These are phyloP conservation scores for Sylvia borin DNA, from an alignment of 2,797 vertebrate species.

Conservation along the genomic window DNA sequence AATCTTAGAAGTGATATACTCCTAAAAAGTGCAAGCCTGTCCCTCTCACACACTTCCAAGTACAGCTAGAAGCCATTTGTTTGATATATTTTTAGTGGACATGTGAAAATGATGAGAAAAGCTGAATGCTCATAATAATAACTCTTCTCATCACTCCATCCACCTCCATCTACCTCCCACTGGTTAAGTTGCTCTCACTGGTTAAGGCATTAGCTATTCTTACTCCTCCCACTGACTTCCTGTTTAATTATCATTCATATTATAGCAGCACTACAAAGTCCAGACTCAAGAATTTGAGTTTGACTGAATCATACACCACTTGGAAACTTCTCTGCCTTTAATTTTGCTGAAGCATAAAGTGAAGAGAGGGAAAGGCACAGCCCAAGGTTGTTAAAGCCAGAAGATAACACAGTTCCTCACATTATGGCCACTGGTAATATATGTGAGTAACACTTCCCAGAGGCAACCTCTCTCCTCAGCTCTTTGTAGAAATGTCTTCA, in stretches of 20 bases:
- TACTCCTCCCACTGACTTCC: neutral
- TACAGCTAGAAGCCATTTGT: slow-evolving; percentile 8
- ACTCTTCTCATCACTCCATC: neutral
- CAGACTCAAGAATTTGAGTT: neutral
- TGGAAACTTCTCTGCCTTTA: neutral
- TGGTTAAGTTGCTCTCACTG: neutral
- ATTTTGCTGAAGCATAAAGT: neutral
- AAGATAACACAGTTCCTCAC: neutral
- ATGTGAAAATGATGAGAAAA: neutral
- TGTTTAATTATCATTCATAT: neutral
- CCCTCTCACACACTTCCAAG: neutral
- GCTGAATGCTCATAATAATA: neutral
- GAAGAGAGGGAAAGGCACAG: neutral
- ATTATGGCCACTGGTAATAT: too few species aligned
- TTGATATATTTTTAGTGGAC: slow-evolving; percentile 23
- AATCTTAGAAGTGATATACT: neutral
- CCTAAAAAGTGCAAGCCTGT: slow-evolving; percentile 2
- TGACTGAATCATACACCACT: neutral
- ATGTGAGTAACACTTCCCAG: neutral
- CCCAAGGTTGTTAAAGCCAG: neutral
- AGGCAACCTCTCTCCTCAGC: neutral
- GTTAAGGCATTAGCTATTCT: neutral
- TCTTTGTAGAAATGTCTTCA: neutral
- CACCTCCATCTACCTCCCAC: neutral
- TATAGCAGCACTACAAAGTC: neutral